phyloP scores from a whole-genome alignment of 2,113 vertebrate genomes.

The Lasiurus cinereus region DNA sequence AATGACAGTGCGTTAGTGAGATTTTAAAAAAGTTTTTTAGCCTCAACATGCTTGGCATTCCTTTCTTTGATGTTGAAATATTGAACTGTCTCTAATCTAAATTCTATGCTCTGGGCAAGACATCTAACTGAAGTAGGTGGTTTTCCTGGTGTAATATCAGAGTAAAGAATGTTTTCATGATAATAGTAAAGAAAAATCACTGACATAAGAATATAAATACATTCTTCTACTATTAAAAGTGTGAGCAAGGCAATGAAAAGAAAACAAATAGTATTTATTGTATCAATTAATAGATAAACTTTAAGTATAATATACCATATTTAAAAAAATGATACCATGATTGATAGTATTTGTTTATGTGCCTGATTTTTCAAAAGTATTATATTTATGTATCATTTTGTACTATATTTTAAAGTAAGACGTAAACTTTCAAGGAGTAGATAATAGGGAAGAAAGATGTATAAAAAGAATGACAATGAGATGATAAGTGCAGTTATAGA shows the following conservation, averaged over 20 bases:
- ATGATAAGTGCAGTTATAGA: neutral
- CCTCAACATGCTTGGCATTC: constrained; percentile 91
- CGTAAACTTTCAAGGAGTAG: neutral
- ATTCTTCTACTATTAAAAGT: constrained; percentile 56
- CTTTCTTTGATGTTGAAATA: constrained; percentile 91
- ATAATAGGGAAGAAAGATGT: neutral
- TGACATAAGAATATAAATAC: constrained; percentile 64
- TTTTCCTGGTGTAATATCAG: constrained; percentile 56
- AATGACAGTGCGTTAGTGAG: constrained; percentile 87
- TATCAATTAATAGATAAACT: neutral
- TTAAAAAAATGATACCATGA: constrained; percentile 24
- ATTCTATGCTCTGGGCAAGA: constrained; percentile 84
- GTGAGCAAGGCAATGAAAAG: constrained; percentile 49
- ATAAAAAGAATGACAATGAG: neutral
- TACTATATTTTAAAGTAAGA: neutral
- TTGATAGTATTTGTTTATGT: constrained; percentile 22
- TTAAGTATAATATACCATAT: neutral
- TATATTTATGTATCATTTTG: constrained; percentile 30
- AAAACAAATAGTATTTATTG: neutral
- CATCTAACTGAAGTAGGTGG: constrained; percentile 65
- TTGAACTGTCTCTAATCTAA: constrained; percentile 81
- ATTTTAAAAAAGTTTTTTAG: constrained; percentile 89
- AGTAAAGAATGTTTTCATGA: constrained; percentile 81
- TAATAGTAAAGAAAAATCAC: constrained; percentile 75
- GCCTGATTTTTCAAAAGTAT: neutral